Conservation (phyloP, 2,888 invertebrate genomes). For the Tholera decimalis region DNA sequence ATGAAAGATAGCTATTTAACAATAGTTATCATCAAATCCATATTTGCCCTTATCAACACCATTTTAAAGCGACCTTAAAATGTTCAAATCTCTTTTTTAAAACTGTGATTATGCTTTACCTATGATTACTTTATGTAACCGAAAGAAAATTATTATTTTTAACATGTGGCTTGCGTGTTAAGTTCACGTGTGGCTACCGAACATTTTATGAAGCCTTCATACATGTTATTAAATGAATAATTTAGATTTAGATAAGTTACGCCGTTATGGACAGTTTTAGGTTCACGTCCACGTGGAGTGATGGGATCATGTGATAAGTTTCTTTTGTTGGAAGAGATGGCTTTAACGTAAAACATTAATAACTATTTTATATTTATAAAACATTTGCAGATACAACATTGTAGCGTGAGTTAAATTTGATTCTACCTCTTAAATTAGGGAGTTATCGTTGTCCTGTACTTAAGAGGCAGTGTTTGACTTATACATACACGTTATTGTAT, state of each 20-base stretch:
- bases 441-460: too few species aligned
- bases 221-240: slow-evolving; percentile 35
- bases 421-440: too few species aligned
- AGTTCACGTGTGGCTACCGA: slow-evolving; percentile 21
- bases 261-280: slow-evolving; percentile 10
- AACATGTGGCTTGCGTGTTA: slow-evolving; percentile 42
- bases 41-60: slow-evolving; percentile 5
- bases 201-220: slow-evolving; percentile 34
- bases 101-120: slow-evolving; percentile 19
- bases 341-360: too few species aligned
- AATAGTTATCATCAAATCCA: not conserved
- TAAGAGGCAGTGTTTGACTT: too few species aligned
- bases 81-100: slow-evolving; percentile 49
- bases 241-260: slow-evolving; percentile 52
- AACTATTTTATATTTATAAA: too few species aligned
- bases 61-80: slow-evolving; percentile 3
- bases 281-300: not conserved
- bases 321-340: not conserved
- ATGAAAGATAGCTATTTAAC: too few species aligned
- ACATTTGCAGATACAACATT: too few species aligned
- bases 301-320: not conserved
- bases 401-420: too few species aligned
- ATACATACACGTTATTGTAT: too few species aligned
- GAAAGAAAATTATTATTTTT: slow-evolving; percentile 30
- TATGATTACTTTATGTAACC: slow-evolving; percentile 18